Base-by-base conservation (phyloP, 2,888 invertebrate genomes). In the Arctia plantaginis region DNA sequence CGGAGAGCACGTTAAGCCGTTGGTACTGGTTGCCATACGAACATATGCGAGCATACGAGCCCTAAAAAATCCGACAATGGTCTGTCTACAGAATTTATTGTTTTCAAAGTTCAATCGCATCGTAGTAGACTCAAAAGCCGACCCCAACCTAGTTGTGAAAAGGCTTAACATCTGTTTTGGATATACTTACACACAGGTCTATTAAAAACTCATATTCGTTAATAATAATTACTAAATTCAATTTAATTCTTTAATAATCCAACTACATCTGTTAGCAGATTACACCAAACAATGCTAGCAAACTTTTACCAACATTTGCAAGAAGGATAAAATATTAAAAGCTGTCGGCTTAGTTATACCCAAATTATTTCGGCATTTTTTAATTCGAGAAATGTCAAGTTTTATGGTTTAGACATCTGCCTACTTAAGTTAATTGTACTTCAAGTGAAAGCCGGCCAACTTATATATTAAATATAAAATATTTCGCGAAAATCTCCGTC, bases 401-500 rank as follows among this genome's bases (percentile, higher is more conserved):
- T 73, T 77, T 76, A 71, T 71, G 69, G 62, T 65, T 65, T 76
- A 71, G 82, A 71, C 74, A 75, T 77, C 62, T 39, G 8, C 6
- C 70, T 33, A 78, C 67, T 80, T 77, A 23, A 75, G 35, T 66
- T 72, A 70, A 75, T 75, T 74, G 73, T 75, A 75, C 75, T 72
- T 71, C 30, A 33, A 66, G 70, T 64, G 71, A 76, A 51, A 68
- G 74, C 64, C 51, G 69, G 55, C 66, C 69, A 75, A 72, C 73
- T 75, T 73, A 65, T 77, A 71, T 74, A 75, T 76, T 69, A 55
- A 76, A 79, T 73, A 74, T 76, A 65, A 74, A 75, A 75, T 69
- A 35, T 73, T 80, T 71, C 30, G 27, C 59, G 66, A 41, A 41
- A 13, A 3, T 44, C 41, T 12, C 27, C 59, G 18, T 66, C 13